phyloP scores from a whole-genome alignment of 2,888 invertebrate genomes.

The Trissonchulus sp. region DNA sequence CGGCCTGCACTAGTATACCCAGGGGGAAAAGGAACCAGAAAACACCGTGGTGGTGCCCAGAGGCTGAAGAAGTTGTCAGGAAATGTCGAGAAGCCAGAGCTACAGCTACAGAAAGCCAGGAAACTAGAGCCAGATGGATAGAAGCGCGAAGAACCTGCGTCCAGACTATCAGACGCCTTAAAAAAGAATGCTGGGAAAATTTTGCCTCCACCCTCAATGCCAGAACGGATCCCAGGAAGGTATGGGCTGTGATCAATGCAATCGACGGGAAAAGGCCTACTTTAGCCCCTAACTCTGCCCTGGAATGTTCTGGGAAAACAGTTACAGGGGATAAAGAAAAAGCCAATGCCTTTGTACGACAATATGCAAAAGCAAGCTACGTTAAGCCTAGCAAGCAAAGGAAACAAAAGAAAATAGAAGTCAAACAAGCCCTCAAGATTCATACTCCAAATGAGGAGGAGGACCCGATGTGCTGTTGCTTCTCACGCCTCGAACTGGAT shows the following conservation, averaged over 20 bases:
- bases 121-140: not conserved
- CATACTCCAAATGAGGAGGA: not conserved
- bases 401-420: not conserved
- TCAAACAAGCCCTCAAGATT: not conserved
- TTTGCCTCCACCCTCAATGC: not conserved
- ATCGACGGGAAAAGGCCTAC: not conserved
- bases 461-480: not conserved
- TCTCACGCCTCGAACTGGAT: constrained; percentile 12
- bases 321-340: not conserved
- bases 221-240: constrained; percentile 18
- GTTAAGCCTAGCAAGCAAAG: not conserved
- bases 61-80: not conserved
- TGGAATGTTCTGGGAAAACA: not conserved
- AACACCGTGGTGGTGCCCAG: not conserved
- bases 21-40: not conserved
- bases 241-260: not conserved
- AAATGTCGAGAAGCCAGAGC: constrained; percentile 8
- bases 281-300: not conserved
- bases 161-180: not conserved
- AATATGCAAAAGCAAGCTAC: constrained; percentile 17
- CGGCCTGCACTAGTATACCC: not conserved
- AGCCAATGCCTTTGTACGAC: constrained; percentile 17
- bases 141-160: not conserved
- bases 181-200: constrained; percentile 14
- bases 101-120: not conserved